Conservation (phyloP, 2,113 vertebrate genomes). For the Callorhinus ursinus region DNA sequence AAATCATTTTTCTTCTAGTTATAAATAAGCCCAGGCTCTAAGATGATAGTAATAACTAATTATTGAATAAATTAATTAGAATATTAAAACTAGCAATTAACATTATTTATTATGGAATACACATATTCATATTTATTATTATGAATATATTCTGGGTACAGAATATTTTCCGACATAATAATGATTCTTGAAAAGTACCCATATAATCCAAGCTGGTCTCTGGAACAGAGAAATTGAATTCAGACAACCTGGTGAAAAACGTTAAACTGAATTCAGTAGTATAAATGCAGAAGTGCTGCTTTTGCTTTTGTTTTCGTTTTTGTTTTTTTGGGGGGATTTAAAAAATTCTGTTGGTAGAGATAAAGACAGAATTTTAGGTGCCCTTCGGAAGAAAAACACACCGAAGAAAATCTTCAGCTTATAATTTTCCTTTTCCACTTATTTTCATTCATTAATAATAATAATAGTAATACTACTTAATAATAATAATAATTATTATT, state of each 20-base stretch:
- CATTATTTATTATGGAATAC: not conserved
- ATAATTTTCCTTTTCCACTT: not conserved
- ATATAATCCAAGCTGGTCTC: not conserved
- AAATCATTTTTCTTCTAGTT: conserved; percentile 36
- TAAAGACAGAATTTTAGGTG: not conserved
- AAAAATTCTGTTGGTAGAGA: not conserved
- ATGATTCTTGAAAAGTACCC: not conserved
- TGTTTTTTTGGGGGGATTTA: not conserved
- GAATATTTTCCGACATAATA: not conserved
- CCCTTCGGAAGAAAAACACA: not conserved
- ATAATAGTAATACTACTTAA: not conserved
- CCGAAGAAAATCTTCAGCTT: not conserved
- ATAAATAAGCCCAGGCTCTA: not conserved
- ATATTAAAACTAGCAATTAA: not conserved
- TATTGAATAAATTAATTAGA: conserved; percentile 4
- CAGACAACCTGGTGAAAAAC: not conserved
- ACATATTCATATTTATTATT: not conserved
- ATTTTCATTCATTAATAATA: not conserved
- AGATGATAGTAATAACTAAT: not conserved
- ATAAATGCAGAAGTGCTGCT: not conserved
- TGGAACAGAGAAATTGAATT: conserved; percentile 20
- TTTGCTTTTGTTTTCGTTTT: not conserved
- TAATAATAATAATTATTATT: not conserved
- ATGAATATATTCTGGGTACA: not conserved
- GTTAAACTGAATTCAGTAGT: not conserved